These are phyloP conservation scores for Heliconius cydno DNA, from an alignment of 2,888 invertebrate genomes.

Conservation along the genomic window DNA sequence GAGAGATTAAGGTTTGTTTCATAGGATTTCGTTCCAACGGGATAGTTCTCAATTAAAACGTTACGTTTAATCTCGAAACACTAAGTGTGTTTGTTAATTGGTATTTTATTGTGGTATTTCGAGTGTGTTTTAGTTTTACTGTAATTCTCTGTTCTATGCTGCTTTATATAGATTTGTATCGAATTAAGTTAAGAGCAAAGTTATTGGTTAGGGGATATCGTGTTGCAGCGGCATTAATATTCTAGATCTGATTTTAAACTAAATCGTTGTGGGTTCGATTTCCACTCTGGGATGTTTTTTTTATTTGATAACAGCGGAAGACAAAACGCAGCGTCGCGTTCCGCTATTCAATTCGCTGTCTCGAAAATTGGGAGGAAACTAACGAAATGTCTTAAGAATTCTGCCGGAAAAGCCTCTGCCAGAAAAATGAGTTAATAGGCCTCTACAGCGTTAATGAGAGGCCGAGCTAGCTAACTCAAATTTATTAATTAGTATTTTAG, in stretches of 20 bases:
- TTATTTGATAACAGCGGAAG: too few relatives aligned
- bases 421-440: too few relatives aligned
- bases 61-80: conserved; percentile 48
- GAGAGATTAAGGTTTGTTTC: conserved; percentile 57
- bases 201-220: background rate
- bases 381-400: too few relatives aligned
- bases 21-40: conserved; percentile 56
- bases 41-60: conserved; percentile 47
- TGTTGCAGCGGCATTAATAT: too few relatives aligned
- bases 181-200: background rate
- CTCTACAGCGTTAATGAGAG: too few relatives aligned
- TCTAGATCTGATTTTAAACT: too few relatives aligned
- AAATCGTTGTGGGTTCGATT: too few relatives aligned
- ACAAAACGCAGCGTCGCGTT: too few relatives aligned
- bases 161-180: conserved; percentile 7
- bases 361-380: too few relatives aligned
- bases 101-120: conserved; percentile 28
- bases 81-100: conserved; percentile 47
- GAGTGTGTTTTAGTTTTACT: conserved; percentile 7
- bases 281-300: too few relatives aligned
- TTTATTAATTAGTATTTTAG: background rate
- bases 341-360: too few relatives aligned
- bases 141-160: background rate
- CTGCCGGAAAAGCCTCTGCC: too few relatives aligned
- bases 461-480: background rate